phyloP scores from a whole-genome alignment of 2,797 vertebrate species.

The Sebastes nivosus region DNA sequence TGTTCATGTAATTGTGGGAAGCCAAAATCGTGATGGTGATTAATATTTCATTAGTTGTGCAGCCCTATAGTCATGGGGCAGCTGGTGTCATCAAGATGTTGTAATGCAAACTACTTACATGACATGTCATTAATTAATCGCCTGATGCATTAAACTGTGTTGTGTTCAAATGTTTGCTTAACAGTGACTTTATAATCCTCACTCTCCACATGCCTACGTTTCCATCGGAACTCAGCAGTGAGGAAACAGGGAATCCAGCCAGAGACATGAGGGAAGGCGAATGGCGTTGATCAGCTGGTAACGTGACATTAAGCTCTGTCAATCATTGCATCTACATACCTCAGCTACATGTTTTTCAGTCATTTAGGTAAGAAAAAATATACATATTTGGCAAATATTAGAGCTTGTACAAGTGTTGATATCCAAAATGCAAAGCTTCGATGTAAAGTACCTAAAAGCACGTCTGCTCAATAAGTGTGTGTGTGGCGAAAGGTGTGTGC shows the following conservation, averaged over 20 bases:
- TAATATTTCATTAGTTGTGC: no score
- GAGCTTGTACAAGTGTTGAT: conserved; percentile 36
- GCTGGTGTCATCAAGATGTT: conserved; percentile 43
- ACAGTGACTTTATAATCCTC: conserved; percentile 59
- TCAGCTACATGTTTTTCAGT: conserved; percentile 20
- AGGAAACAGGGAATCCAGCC: conserved; percentile 49
- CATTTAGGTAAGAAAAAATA: conserved; percentile 1
- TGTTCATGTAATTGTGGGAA: no score
- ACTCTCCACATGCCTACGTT: conserved; percentile 33
- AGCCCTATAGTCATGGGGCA: conserved; percentile 7
- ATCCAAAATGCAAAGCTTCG: conserved; percentile 55
- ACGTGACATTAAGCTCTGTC: conserved; percentile 59
- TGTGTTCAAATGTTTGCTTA: conserved; percentile 45
- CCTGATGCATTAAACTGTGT: conserved; percentile 37
- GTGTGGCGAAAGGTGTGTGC: conserved; percentile 29
- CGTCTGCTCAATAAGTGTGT: conserved; percentile 40
- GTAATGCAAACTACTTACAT: conserved; percentile 61
- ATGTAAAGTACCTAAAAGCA: conserved; percentile 32
- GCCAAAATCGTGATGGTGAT: no score
- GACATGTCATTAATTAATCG: conserved; percentile 53
- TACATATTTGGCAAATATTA: conserved; percentile 13
- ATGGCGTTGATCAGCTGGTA: conserved; percentile 51
- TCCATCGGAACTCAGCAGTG: conserved; percentile 26
- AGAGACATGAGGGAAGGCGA: conserved; percentile 33
- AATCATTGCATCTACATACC: conserved; percentile 41